Base-by-base conservation (phyloP, 2,113 vertebrate species). In the Vidua macroura region DNA sequence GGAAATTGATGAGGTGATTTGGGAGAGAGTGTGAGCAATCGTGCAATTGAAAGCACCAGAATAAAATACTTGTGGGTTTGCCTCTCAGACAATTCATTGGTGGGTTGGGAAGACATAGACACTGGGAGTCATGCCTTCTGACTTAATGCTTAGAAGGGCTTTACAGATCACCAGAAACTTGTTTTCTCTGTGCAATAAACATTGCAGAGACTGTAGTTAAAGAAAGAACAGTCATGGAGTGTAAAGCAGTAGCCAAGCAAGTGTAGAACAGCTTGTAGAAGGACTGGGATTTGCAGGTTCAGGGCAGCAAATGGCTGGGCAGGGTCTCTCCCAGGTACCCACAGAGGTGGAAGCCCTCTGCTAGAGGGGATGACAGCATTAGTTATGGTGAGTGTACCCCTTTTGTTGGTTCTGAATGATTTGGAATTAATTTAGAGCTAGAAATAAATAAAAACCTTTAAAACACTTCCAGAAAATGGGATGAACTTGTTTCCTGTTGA, bases 11-110 rank as follows among this genome's bases (percentile, higher is more conserved):
- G 11, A 58, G 43, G n/a, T 1, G 44, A 59, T 19, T 0, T 58
- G 4, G 11, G 10, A 35, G 48, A 35, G n/a, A 67, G 11, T 1
- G 1, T 49, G 15, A 60, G 30, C 25, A 83, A 30, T 13, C 0
- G 4, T 28, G 15, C 7, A 58, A n/a, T 59, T 63, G 48, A 67
- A 35, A 85, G 27, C 53, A 79, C 16, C 8, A 68, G 59, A 73
- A 59, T 51, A 28, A 76, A 70, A 49, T 28, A 18, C 5, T 75
- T 74, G 3, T 46, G 15, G 2, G 72, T 51, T 3, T 60, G 10
- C 27, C 30, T 44, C 39, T 74, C 2, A 6, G 31, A 16, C 10
- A 15, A 25, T 53, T 74, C 7, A 16, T 28, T 63, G 8, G 3
- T 48, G 12, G 14, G 1, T 13, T 67, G 35, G 14, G 18, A 79